Evolutionary conservation across 2,888 invertebrate genomes (phyloP).

Genomic region (Polyploca ridens): DNA sequence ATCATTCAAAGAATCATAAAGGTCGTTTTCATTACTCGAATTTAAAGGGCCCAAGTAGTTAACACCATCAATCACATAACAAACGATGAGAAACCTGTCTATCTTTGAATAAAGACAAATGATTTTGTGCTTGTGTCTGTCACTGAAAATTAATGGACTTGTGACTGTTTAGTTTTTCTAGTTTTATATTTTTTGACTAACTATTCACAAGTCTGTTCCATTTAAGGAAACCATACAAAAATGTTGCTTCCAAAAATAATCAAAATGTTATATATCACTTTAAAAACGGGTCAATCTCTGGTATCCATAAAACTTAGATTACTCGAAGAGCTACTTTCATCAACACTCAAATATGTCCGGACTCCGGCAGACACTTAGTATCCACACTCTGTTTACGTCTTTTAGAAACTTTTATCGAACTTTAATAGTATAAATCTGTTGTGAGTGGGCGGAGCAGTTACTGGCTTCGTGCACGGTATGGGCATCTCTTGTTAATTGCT

Average conservation of each 20-base stretch:
- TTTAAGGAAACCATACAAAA: too few species aligned
- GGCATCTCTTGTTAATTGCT: slow-evolving; percentile 8
- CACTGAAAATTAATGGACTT: slow-evolving; percentile 8
- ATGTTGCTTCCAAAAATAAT: background rate
- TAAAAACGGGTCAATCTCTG: background rate
- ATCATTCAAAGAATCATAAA: slow-evolving; percentile 20
- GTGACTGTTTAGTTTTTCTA: background rate
- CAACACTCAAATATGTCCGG: slow-evolving; percentile 22
- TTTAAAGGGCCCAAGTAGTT: slow-evolving; percentile 23
- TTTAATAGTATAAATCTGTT: slow-evolving; percentile 11
- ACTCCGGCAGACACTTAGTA: slow-evolving; percentile 20
- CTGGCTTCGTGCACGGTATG: background rate
- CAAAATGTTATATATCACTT: background rate
- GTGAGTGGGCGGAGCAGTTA: slow-evolving; percentile 22
- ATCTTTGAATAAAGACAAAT: slow-evolving; percentile 43
- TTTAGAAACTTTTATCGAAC: slow-evolving; percentile 28
- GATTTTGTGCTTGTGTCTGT: slow-evolving; percentile 21
- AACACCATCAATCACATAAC: slow-evolving; percentile 42
- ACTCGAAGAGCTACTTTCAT: slow-evolving; percentile 20
- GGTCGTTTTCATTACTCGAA: slow-evolving; percentile 30
- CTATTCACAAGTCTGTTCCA: too few species aligned
- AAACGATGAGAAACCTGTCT: slow-evolving; percentile 26
- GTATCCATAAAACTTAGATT: slow-evolving; percentile 20
- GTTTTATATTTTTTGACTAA: background rate
- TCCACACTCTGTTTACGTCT: slow-evolving; percentile 22